phyloP scores from a whole-genome alignment of 2,888 invertebrate genomes.

The Frankliniella intonsa region DNA sequence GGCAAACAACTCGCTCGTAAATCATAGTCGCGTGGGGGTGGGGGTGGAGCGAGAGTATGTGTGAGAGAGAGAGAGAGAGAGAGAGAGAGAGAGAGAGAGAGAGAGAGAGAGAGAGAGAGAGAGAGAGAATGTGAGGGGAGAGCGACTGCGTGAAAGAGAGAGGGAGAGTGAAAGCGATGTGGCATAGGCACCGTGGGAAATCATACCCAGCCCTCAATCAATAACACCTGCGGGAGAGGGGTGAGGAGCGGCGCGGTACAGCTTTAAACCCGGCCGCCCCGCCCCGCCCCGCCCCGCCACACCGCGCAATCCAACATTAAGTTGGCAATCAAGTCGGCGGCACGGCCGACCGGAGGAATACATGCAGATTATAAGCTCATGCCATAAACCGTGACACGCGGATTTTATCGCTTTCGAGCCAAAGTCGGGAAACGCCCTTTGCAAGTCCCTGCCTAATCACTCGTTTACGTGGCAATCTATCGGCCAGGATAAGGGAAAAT shows the following conservation, averaged over 20 bases:
- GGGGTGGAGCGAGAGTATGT: not conserved
- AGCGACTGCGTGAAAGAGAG: not conserved
- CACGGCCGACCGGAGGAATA: too few relatives aligned
- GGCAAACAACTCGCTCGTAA: not conserved
- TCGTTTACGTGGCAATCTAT: too few relatives aligned
- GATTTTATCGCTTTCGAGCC: too few relatives aligned
- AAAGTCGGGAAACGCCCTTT: too few relatives aligned
- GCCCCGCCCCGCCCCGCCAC: not conserved
- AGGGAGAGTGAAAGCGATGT: not conserved
- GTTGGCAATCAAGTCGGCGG: too few relatives aligned
- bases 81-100: not conserved
- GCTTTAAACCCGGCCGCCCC: too few relatives aligned
- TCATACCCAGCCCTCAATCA: not conserved
- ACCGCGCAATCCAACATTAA: not conserved
- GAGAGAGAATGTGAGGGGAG: not conserved
- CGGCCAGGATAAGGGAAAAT: too few relatives aligned
- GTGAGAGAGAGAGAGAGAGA: not conserved
- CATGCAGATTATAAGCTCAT: too few relatives aligned
- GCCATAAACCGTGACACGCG: too few relatives aligned
- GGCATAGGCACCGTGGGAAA: slow-evolving; percentile 19
- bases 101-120: not conserved
- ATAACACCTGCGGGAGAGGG: not conserved
- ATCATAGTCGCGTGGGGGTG: not conserved
- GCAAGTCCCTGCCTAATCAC: too few relatives aligned
- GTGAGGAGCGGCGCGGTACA: not conserved